These are phyloP conservation scores for Anas platyrhynchos DNA, from an alignment of 2,113 vertebrate species.

Conservation along the genomic window DNA sequence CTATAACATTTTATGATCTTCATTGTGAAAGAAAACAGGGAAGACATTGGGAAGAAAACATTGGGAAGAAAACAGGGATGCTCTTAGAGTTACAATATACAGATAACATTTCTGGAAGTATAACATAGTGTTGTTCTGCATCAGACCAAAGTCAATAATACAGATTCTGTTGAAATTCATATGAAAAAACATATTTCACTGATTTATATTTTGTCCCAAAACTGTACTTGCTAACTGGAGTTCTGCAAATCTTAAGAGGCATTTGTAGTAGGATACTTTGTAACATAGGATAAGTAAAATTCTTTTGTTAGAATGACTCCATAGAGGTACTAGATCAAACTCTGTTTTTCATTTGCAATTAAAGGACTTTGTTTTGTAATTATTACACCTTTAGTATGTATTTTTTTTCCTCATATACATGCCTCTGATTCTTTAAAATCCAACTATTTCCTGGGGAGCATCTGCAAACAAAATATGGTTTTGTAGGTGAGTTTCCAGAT, in stretches of 20 bases:
- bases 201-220: not conserved
- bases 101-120: conserved; percentile 9
- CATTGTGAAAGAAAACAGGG: not conserved
- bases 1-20: not conserved
- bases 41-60: not conserved
- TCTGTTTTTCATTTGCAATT: not conserved
- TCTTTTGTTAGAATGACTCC: not conserved
- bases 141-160: not conserved
- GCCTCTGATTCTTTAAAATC: not conserved
- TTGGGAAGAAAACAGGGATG: conserved; percentile 9
- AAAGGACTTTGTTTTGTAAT: not conserved
- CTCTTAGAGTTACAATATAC: conserved; percentile 22
- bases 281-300: not conserved
- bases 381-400: not conserved
- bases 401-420: not conserved
- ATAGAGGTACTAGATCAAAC: not conserved
- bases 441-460: not conserved
- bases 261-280: not conserved
- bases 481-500: not conserved
- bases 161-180: conserved; percentile 16
- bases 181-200: conserved; percentile 17
- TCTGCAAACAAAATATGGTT: not conserved
- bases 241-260: not conserved
- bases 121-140: conserved; percentile 15
- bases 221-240: not conserved